These are phyloP conservation scores for Diploptera punctata DNA, from an alignment of 2,888 invertebrate genomes.

Conservation along the genomic window DNA sequence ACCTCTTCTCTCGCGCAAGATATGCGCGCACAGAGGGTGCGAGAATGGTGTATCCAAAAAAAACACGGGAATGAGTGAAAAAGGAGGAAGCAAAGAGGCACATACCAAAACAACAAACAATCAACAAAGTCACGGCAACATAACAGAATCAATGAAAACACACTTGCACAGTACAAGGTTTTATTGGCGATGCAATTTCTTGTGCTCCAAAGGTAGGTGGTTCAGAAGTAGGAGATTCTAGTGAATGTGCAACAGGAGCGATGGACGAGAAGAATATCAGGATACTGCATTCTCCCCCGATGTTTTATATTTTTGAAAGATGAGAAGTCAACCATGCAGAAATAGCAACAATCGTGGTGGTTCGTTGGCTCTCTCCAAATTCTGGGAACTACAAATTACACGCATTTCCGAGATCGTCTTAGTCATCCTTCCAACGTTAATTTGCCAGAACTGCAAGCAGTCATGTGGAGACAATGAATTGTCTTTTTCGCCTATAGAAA, in stretches of 20 bases:
- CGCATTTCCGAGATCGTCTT: background rate
- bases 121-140: too few relatives aligned
- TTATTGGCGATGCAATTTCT: background rate
- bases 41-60: too few relatives aligned
- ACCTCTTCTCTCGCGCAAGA: too few relatives aligned
- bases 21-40: too few relatives aligned
- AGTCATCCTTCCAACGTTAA: too few relatives aligned
- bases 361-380: background rate
- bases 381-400: background rate
- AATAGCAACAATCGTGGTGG: background rate
- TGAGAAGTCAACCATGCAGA: background rate
- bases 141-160: too few relatives aligned
- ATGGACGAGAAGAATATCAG: background rate
- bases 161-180: too few relatives aligned
- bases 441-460: background rate
- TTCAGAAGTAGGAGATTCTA: background rate
- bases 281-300: background rate
- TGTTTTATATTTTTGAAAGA: background rate
- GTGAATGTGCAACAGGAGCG: background rate
- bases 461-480: background rate
- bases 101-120: too few relatives aligned
- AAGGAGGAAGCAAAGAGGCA: too few relatives aligned
- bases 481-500: background rate
- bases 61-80: too few relatives aligned
- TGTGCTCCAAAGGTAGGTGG: background rate